Percentiles rank a stretch among this genome's conserved stretches.
Evolutionary conservation across 2,797 vertebrate genomes (phyloP).

Genomic region (Morus bassanus): DNA sequence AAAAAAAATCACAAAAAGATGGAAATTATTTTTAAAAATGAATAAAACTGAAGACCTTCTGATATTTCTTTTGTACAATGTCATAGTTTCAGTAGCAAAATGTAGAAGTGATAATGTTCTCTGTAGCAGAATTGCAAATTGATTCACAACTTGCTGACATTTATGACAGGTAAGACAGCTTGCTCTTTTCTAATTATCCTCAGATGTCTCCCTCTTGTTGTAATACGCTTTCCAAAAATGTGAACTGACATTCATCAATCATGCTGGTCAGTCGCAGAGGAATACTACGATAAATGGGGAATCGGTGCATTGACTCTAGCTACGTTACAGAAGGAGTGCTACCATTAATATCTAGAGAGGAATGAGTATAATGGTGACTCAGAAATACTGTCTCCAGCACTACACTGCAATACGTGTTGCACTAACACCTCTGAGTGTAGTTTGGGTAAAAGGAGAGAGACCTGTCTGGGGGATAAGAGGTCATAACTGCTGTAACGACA

Average conservation of each 20-base stretch:
- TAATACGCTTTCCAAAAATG: neutral
- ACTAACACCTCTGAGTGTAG: neutral
- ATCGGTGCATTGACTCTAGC: neutral
- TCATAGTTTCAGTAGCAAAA: neutral
- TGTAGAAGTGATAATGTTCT: neutral
- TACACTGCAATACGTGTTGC: neutral
- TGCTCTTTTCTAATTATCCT: constrained; percentile 22
- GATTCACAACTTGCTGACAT: constrained; percentile 9
- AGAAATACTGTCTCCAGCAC: neutral
- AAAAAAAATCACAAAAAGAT: neutral
- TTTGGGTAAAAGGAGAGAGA: neutral
- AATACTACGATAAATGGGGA: neutral
- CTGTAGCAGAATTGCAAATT: neutral
- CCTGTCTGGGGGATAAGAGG: neutral
- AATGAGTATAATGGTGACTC: neutral
- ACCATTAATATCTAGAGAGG: neutral
- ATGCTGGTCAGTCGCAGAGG: neutral
- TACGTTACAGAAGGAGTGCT: neutral
- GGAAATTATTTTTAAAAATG: neutral
- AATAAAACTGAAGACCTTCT: neutral
- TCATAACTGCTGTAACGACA: neutral
- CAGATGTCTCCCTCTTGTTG: neutral
- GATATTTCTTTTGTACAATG: neutral
- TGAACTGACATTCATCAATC: neutral
- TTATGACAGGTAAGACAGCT: constrained; percentile 4